A percentile compares a stretch with the other conserved stretches of the same genome.
These are phyloP conservation scores for Spodoptera frugiperda DNA, from an alignment of 1,140 invertebrate genomes.

Conservation along the genomic window DNA sequence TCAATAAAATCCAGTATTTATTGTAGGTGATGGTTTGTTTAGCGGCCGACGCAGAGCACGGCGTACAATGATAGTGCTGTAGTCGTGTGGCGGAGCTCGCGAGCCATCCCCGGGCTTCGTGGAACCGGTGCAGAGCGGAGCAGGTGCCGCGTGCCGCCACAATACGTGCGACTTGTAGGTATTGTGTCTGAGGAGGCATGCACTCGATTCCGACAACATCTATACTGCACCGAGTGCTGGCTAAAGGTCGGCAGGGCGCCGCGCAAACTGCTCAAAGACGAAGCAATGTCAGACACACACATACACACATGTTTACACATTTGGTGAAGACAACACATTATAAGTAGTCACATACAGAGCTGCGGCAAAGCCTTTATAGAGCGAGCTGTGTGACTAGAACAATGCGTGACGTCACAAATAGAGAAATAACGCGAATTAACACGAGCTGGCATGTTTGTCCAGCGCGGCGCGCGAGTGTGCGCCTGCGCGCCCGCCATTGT, in stretches of 20 bases:
- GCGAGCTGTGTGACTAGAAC: slow-evolving; percentile 1
- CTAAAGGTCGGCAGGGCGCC: not conserved
- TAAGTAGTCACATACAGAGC: slow-evolving; percentile 2
- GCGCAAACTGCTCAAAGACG: slow-evolving; percentile 5
- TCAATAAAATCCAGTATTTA: slow-evolving; percentile 39
- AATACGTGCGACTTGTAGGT: too few species aligned
- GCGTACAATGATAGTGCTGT: not conserved
- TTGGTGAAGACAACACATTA: not conserved
- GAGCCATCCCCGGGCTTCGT: not conserved
- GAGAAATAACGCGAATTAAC: slow-evolving; percentile 45
- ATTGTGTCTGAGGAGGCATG: too few species aligned
- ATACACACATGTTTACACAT: not conserved
- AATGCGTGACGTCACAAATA: slow-evolving; percentile 33
- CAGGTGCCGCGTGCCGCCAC: too few species aligned
- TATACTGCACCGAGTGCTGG: not conserved
- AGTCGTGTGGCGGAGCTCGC: not conserved
- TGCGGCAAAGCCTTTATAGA: not conserved
- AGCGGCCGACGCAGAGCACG: not conserved
- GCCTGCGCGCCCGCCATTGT: slow-evolving; percentile 20
- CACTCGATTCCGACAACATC: too few species aligned
- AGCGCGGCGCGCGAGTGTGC: slow-evolving; percentile 11
- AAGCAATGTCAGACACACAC: slow-evolving; percentile 15
- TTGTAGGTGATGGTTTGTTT: slow-evolving; percentile 25
- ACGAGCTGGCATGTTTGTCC: slow-evolving; percentile 15
- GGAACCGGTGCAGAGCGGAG: not conserved